Evolutionary conservation across 2,888 invertebrate genomes (phyloP).

Genomic region (Agrotis exclamationis): DNA sequence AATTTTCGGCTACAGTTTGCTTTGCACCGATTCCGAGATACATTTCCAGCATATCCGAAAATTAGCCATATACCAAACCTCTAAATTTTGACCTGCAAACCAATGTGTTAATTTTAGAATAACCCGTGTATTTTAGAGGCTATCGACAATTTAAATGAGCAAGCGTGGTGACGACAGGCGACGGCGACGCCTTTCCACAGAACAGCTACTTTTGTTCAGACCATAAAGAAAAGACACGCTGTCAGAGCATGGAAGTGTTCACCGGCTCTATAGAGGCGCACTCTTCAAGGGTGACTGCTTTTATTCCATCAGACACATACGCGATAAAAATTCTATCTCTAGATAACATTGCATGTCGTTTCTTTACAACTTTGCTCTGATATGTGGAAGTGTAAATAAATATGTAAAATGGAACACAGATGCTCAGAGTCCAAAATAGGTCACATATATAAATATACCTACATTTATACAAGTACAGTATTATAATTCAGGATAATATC

Average conservation of each 20-base stretch:
- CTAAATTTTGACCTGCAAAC: neutral
- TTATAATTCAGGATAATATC: no score
- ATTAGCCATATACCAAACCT: neutral
- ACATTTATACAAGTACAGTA: neutral
- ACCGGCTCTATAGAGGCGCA: slow-evolving; percentile 48
- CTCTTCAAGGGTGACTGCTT: slow-evolving; percentile 56
- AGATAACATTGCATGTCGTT: slow-evolving; percentile 45
- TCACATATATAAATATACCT: no score
- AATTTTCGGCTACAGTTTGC: neutral
- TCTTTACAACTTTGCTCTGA: slow-evolving; percentile 39
- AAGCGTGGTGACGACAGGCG: slow-evolving; percentile 4
- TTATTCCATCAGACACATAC: slow-evolving; percentile 50
- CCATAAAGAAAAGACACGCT: slow-evolving; percentile 71
- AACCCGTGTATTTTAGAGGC: slow-evolving; percentile 12
- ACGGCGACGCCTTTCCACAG: slow-evolving; percentile 46
- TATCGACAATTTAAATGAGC: slow-evolving; percentile 18
- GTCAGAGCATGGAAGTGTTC: slow-evolving; percentile 58
- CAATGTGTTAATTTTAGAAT: neutral
- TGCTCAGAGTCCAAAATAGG: neutral
- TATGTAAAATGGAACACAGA: slow-evolving; percentile 5
- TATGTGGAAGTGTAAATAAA: neutral
- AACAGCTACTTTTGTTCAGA: slow-evolving; percentile 71
- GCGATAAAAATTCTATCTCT: slow-evolving; percentile 46
- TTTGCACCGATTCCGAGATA: neutral
- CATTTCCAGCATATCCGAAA: neutral